Percentiles rank a stretch among this genome's conserved stretches.
These are phyloP conservation scores for Bombus haemorrhoidalis DNA, from an alignment of 1,140 invertebrate genomes.

Conservation along the genomic window DNA sequence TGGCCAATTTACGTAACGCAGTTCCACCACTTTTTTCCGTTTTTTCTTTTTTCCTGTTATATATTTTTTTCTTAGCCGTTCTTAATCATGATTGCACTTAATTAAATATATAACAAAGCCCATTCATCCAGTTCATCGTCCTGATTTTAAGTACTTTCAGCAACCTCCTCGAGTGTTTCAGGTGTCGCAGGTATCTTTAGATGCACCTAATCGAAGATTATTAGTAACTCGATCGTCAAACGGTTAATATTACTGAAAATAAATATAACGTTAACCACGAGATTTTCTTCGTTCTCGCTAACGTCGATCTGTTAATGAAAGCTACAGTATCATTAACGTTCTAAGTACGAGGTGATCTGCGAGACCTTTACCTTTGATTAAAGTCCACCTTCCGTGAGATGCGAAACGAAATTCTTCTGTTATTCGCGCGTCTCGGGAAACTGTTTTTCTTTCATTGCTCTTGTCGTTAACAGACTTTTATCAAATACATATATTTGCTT, in stretches of 20 bases:
- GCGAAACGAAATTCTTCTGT: not conserved
- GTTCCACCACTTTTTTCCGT: not conserved
- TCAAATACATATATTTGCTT: not conserved
- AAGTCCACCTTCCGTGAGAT: not conserved
- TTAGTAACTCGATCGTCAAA: not conserved
- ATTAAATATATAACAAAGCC: not conserved
- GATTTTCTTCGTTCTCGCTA: not conserved
- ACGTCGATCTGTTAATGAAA: not conserved
- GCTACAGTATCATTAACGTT: conserved; percentile 7
- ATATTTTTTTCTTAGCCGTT: not conserved
- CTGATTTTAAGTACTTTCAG: not conserved
- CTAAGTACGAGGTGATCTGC: not conserved
- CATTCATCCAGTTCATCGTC: not conserved
- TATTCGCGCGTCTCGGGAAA: not conserved
- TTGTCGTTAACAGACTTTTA: not conserved
- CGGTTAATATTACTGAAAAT: not conserved
- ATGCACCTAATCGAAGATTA: not conserved
- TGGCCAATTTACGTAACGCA: not conserved
- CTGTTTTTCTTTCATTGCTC: not conserved
- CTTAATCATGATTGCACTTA: conserved; percentile 1
- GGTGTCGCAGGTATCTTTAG: not conserved
- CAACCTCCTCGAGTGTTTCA: too few species aligned
- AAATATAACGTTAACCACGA: not conserved
- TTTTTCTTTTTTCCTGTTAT: not conserved
- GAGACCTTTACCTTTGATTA: not conserved